Evolutionary conservation across 2,888 invertebrate species (phyloP).

Genomic region (Platycheirus albimanus): DNA sequence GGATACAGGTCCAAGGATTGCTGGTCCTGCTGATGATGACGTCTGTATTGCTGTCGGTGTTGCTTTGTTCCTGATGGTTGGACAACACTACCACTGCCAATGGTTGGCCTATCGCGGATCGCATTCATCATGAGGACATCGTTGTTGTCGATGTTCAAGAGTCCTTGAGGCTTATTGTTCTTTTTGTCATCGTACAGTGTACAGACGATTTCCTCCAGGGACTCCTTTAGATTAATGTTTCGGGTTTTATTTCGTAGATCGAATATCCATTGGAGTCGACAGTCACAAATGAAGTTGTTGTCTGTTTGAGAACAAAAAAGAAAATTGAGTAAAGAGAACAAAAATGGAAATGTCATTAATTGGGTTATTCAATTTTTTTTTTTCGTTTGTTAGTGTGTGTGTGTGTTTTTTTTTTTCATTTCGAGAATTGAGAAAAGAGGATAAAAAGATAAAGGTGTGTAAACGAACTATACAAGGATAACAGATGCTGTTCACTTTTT

Average conservation of each 20-base stretch:
- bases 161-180: conserved; percentile 64
- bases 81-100: conserved; percentile 20
- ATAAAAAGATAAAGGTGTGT: not conserved
- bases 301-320: conserved; percentile 85
- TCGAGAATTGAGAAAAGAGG: not conserved
- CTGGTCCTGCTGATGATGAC: conserved; percentile 59
- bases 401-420: not conserved
- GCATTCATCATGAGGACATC: conserved; percentile 73
- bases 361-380: conserved; percentile 53
- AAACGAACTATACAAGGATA: not conserved
- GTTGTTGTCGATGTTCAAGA: conserved; percentile 69
- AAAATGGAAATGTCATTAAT: conserved; percentile 67
- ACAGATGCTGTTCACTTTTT: conserved; percentile 15
- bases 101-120: conserved; percentile 60
- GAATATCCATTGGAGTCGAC: conserved; percentile 91
- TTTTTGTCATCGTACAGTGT: conserved; percentile 83
- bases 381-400: not conserved
- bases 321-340: conserved; percentile 40
- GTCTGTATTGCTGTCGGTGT: conserved; percentile 67
- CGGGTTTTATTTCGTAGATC: conserved; percentile 89
- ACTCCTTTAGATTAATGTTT: conserved; percentile 87
- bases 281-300: conserved; percentile 92
- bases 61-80: conserved; percentile 52
- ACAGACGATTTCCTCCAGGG: conserved; percentile 89
- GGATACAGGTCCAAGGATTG: conserved; percentile 60